Conservation (phyloP, 2,888 invertebrate genomes). For the Chloromyia formosa region DNA sequence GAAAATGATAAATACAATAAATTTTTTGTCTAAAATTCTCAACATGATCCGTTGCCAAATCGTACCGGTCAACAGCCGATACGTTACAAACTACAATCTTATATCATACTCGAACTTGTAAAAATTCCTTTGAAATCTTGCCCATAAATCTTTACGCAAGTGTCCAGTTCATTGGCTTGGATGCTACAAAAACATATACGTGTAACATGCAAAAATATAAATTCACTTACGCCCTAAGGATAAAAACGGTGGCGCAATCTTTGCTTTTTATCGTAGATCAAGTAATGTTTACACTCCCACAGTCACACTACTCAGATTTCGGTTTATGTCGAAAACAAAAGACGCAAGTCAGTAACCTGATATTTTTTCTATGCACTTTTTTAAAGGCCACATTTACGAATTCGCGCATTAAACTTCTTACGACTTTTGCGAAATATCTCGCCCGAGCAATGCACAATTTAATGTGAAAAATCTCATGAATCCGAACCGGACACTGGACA, state of each 20-base stretch:
- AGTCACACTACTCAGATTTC: neutral
- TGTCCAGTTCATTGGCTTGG: neutral
- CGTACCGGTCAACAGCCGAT: neutral
- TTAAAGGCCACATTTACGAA: neutral
- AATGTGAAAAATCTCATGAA: neutral
- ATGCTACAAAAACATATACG: neutral
- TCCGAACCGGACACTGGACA: slow-evolving; percentile 27
- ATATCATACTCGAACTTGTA: neutral
- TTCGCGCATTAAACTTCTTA: slow-evolving; percentile 8
- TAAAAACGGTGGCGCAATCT: neutral
- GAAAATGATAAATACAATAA: neutral
- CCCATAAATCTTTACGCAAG: slow-evolving; percentile 1
- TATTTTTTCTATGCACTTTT: slow-evolving; percentile 18
- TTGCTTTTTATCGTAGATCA: neutral
- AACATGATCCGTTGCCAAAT: neutral
- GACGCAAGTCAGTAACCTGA: slow-evolving; percentile 38
- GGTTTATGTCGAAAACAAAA: slow-evolving; percentile 29
- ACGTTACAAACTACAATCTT: neutral
- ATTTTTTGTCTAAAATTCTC: neutral
- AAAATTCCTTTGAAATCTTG: slow-evolving; percentile 6
- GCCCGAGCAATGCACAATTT: neutral
- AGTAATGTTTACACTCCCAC: neutral
- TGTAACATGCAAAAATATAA: slow-evolving; percentile 5
- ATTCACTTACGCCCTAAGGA: slow-evolving; percentile 25
- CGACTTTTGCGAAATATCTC: slow-evolving; percentile 18